Percentiles rank a stretch among this genome's conserved stretches.
These are phyloP conservation scores for Leiothrix lutea DNA, from an alignment of 2,113 vertebrate species.

Conservation along the genomic window DNA sequence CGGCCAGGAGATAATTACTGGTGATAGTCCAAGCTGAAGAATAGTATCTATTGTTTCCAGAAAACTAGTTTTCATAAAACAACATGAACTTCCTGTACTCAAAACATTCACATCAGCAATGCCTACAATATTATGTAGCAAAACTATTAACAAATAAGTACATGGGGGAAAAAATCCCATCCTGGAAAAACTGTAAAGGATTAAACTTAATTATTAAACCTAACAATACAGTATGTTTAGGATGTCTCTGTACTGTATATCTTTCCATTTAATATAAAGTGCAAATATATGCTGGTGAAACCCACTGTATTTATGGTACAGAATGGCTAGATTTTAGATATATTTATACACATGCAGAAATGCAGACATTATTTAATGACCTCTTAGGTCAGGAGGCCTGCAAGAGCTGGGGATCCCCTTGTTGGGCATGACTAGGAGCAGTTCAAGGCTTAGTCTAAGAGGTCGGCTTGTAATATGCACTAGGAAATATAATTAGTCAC, in stretches of 20 bases:
- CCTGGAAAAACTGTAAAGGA: not conserved
- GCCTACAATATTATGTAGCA: not conserved
- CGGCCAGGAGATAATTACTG: slow-evolving; percentile 31
- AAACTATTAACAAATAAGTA: not conserved
- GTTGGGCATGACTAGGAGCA: not conserved
- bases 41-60: slow-evolving; percentile 39
- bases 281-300: not conserved
- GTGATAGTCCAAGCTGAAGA: slow-evolving; percentile 28
- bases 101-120: not conserved
- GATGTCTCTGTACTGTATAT: not conserved
- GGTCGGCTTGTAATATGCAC: not conserved
- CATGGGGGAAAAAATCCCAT: not conserved
- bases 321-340: not conserved
- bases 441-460: not conserved
- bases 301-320: not conserved
- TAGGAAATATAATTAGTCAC: not conserved
- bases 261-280: not conserved
- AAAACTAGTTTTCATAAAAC: slow-evolving; percentile 14
- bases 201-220: not conserved
- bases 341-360: not conserved
- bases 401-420: not conserved
- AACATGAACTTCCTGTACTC: slow-evolving; percentile 17
- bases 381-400: not conserved
- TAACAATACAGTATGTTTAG: not conserved
- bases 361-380: not conserved